Base-by-base conservation (phyloP, 2,888 invertebrate species). In the Agrotis clavis region DNA sequence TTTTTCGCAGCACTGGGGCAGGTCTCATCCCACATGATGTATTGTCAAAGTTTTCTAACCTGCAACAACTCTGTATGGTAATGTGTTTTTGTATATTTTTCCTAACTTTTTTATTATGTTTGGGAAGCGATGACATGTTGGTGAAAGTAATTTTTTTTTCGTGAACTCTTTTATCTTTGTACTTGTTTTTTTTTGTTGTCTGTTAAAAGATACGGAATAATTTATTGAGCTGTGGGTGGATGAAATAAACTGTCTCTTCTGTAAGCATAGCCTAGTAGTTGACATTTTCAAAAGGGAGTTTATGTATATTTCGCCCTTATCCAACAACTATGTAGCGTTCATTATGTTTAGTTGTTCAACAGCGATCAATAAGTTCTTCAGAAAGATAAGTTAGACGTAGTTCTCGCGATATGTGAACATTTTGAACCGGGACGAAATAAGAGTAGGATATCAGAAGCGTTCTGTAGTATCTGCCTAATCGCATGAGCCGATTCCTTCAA, bases 101-200 rank as follows among this genome's bases (percentile, higher is more conserved):
- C 56, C 4, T 16, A 80, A 83, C 75, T 84, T 84, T 69, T 83
- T 77, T 83, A 83, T 83, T 79, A 68, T 61, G 71, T 83, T 83
- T 67, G 65, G 13, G 59, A 79, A 71, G 60, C 61, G 50, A 64
- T 77, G 77, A 65, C 73, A 65, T 41, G 73, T 50, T 54, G 19
- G 21, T 14, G 21, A 19, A 71, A 56, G 64, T 50, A 35, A 0
- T 16, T 35, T 51, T 59, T 66, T 64, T 77, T 63, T 2, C 18
- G 50, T 41, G 5, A 30, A 30, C 21, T 35, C 7, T 45, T 60
- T 60, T 68, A 21, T 57, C 18, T 51, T 73, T 47, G 19, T 35
- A 9, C 9, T 16, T 45, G 16, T 72, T 14, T 53, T 72, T 14
- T 53, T 3, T 1, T 47, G n/a, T 35, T 72, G 16, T n/a, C 4